Base-by-base conservation (phyloP, 2,797 vertebrate genomes). In the Apogon talboti region DNA sequence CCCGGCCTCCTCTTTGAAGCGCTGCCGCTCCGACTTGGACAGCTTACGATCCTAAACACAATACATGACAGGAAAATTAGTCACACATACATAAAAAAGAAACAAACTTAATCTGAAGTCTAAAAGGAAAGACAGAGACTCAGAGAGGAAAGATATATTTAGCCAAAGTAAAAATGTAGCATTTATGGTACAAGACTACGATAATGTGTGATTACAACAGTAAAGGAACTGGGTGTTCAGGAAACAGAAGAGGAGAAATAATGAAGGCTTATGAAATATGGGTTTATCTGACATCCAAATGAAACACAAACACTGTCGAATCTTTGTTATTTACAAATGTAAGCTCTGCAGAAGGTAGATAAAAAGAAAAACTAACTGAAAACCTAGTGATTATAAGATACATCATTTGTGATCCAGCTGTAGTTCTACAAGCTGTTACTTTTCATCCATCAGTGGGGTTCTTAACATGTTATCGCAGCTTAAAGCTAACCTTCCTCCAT, bases 1-100 rank as follows among this genome's bases (percentile, higher is more conserved):
- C 69, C 96, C 97, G 12, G 97, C 98, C 87, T 99, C 98, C 82
- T 99, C 98, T 92, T 98, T 99, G 91, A 99, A 99, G 55, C 98
- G 94, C 79, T 99, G 97, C 14, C 97, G 93, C 88, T 99, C 98
- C 0, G 97, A 97, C 85, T 94, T 98, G 65, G 97, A 96, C 90
- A 99, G 92, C 81, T 99, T 99, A 55, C 98, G 96, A 87, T 99
- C 98, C 97, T 99, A 72, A 74, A 80, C 57, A 35, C 50, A 48
- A 30, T 46, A 73, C 16, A 71, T 42, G 61, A 42, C 41, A 54
- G 57, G 57, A 76, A 54, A 64, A 66, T 75, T 33, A 60, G 58
- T 68, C 38, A 71, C 13, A 6, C 13, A 19, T 12, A 11, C 7
- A 40, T 28, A 68, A 61, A 65, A 48, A 12, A n/a, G 6, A 21